phyloP scores from a whole-genome alignment of 2,888 invertebrate genomes.

The Drosophila siamana region DNA sequence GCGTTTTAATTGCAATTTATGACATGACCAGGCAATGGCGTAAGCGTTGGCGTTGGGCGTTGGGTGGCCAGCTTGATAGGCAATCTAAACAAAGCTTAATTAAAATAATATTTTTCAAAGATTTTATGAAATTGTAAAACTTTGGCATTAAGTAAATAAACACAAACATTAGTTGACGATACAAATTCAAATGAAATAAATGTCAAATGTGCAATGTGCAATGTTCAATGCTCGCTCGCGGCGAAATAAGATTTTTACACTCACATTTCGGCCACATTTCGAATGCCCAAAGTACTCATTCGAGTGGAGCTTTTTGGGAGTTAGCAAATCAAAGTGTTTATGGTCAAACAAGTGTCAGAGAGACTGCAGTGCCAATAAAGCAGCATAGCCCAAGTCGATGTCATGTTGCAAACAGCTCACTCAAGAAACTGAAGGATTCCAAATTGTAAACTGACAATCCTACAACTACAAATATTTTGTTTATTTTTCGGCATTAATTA shows the following conservation, averaged over 20 bases:
- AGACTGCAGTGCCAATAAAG: not conserved
- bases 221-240: conserved; percentile 36
- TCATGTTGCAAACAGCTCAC: too few species aligned
- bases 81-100: conserved; percentile 40
- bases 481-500: conserved; percentile 19
- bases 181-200: conserved; percentile 32
- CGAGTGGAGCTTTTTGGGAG: not conserved
- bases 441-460: too few species aligned
- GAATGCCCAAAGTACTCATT: conserved; percentile 19
- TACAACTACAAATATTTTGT: too few species aligned
- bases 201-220: conserved; percentile 35
- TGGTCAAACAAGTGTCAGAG: not conserved
- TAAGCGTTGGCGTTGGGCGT: not conserved
- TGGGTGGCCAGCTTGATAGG: not conserved
- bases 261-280: not conserved
- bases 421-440: too few species aligned
- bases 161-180: conserved; percentile 38
- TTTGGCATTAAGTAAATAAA: conserved; percentile 66
- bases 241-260: conserved; percentile 56
- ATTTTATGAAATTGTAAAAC: conserved; percentile 57
- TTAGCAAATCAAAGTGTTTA: conserved; percentile 6
- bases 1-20: conserved; percentile 52
- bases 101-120: conserved; percentile 66
- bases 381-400: not conserved
- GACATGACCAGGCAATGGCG: not conserved